Evolutionary conservation across 2,113 vertebrate species (phyloP), one percentile per base, ranked within the genome.

Genomic region (Ceyx cyanopectus): DNA sequence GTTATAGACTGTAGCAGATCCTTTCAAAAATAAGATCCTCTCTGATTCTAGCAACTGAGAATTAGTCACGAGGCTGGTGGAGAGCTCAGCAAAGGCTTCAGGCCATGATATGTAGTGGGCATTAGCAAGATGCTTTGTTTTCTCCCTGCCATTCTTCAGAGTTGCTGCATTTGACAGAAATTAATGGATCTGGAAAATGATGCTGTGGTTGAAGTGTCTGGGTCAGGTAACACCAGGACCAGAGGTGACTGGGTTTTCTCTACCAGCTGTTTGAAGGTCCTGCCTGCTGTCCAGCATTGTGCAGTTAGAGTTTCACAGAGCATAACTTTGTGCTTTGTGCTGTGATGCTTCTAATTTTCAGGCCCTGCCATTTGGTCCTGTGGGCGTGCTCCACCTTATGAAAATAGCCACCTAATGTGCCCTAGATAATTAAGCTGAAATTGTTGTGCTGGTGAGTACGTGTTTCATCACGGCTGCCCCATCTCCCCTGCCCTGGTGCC

Each of bases 201-300:
- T 62, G 81, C 48, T 0, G 24, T 9, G 81, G 58, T 32, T 65
- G 85, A 78, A 45, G 86, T 0, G 5, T 48, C 32, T 0, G 1
- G 89, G 84, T 94, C 89, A 78, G 91, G 87, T 54, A 84, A 72
- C 62, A 81, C 90, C 84, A 90, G 88, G 79, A 37, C 66, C 53
- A 79, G 76, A 86, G 90, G 85, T 94, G 89, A 77, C 60, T 2
- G n/a, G 34, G 53, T 61, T 75, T 68, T 63, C 85, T 89, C 74
- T 2, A 29, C 88, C 95, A 95, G 95, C 89, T 96, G 93, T 83
- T 85, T 72, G 81, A 54, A 80, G 27, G 20, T 26, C 80, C 62
- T 80, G 91, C 81, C 65, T 70, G 89, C 80, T 3, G 7, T 89
- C 45, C 63, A 27, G 65, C 77, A 14, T 21, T 3, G 4, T 80